A percentile compares a stretch with the other conserved stretches of the same genome.
These are phyloP conservation scores for Drosophila lini DNA, from an alignment of 1,140 invertebrate species.

Conservation along the genomic window DNA sequence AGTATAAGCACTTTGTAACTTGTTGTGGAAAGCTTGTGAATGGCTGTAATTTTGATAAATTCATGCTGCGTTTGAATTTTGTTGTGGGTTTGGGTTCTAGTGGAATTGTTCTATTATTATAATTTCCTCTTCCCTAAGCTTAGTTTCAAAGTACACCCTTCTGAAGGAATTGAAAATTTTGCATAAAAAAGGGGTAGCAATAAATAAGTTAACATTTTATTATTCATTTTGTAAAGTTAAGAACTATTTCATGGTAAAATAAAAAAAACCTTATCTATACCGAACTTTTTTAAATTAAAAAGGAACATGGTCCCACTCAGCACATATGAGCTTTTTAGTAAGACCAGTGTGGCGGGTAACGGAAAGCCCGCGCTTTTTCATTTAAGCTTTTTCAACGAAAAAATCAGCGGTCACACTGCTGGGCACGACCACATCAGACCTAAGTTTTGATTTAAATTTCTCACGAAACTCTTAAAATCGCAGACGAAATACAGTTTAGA, in stretches of 20 bases:
- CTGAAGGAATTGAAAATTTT: no score
- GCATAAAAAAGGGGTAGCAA: no score
- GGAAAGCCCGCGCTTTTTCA: background rate
- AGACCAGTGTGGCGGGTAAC: background rate
- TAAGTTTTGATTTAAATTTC: constrained; percentile 17
- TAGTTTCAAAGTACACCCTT: no score
- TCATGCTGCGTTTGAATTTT: no score
- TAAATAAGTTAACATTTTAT: background rate
- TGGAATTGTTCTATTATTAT: no score
- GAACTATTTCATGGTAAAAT: no score
- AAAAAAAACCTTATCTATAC: background rate
- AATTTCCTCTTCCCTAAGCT: no score
- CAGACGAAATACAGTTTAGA: constrained; percentile 8
- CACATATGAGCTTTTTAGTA: background rate
- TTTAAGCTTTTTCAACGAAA: background rate
- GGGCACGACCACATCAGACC: constrained; percentile 26
- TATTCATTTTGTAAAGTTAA: background rate
- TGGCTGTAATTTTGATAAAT: no score
- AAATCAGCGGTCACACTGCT: constrained; percentile 2
- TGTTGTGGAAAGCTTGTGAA: no score
- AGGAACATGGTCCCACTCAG: no score
- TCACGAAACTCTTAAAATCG: constrained; percentile 14
- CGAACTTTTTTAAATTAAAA: background rate
- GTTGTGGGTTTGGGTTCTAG: no score
- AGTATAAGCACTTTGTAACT: no score